These are phyloP conservation scores for Eolophus roseicapilla DNA, from an alignment of 2,113 vertebrate species.

Conservation along the genomic window DNA sequence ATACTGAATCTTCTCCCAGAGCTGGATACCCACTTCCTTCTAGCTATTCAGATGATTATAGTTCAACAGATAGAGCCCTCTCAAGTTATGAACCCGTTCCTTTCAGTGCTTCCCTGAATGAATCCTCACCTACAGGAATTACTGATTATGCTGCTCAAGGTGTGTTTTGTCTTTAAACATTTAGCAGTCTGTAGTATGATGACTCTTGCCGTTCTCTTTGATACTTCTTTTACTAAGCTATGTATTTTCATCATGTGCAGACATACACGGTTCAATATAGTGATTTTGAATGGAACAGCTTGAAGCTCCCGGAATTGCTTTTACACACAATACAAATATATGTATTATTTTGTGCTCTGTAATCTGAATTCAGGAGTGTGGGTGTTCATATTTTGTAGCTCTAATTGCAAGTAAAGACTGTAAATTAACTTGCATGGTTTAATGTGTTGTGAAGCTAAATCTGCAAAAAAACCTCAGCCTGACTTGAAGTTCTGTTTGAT, in stretches of 20 bases:
- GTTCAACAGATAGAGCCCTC: constrained; percentile 59
- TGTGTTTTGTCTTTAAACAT: constrained; percentile 57
- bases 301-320: background rate
- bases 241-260: background rate
- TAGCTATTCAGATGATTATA: constrained; percentile 60
- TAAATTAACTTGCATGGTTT: background rate
- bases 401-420: background rate
- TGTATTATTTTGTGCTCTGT: background rate
- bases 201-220: background rate
- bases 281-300: background rate
- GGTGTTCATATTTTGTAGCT: background rate
- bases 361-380: background rate
- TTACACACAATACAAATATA: background rate
- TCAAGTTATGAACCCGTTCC: constrained; percentile 74
- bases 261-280: background rate
- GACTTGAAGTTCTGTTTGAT: background rate
- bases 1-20: constrained; percentile 49
- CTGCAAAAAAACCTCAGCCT: background rate
- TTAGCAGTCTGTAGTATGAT: constrained; percentile 31
- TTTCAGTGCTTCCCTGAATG: constrained; percentile 82
- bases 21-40: constrained; percentile 16
- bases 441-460: background rate
- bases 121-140: constrained; percentile 81
- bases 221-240: background rate
- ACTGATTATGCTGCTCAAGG: constrained; percentile 72